A percentile compares a stretch with the other conserved stretches of the same genome.
phyloP scores from a whole-genome alignment of 2,113 vertebrate species.

The Plecturocebus donacophilus region DNA sequence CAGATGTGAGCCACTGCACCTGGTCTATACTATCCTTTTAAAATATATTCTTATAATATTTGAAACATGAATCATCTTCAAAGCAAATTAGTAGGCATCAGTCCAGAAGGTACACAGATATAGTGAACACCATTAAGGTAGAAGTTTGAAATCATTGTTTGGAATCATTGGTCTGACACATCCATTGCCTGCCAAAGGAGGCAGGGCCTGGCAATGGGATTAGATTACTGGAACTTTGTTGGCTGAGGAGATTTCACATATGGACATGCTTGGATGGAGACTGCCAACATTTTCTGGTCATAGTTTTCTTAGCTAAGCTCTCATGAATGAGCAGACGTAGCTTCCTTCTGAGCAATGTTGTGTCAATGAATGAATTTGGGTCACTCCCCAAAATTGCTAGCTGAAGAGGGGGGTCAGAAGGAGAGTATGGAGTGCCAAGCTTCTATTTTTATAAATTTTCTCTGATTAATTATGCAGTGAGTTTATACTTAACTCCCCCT shows the following conservation, averaged over 20 bases:
- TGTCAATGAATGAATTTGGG: not conserved
- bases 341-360: not conserved
- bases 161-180: not conserved
- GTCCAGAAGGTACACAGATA: not conserved
- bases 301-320: not conserved
- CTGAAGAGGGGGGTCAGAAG: accelerated
- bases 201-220: not conserved
- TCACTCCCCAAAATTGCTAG: not conserved
- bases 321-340: not conserved
- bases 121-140: not conserved
- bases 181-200: not conserved
- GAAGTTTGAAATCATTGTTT: not conserved
- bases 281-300: not conserved
- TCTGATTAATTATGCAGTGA: not conserved
- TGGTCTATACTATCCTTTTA: not conserved
- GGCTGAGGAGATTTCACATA: not conserved
- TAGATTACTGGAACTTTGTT: not conserved
- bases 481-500: not conserved
- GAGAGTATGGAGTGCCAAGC: not conserved
- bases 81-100: not conserved
- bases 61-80: not conserved
- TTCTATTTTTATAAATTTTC: not conserved
- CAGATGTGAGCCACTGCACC: too few relatives aligned
- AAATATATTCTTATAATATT: slow-evolving; percentile 10
- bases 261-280: not conserved